A percentile compares a stretch with the other conserved stretches of the same genome.
Evolutionary conservation across 2,888 invertebrate genomes (phyloP).

Genomic region (Abscondita cerata): DNA sequence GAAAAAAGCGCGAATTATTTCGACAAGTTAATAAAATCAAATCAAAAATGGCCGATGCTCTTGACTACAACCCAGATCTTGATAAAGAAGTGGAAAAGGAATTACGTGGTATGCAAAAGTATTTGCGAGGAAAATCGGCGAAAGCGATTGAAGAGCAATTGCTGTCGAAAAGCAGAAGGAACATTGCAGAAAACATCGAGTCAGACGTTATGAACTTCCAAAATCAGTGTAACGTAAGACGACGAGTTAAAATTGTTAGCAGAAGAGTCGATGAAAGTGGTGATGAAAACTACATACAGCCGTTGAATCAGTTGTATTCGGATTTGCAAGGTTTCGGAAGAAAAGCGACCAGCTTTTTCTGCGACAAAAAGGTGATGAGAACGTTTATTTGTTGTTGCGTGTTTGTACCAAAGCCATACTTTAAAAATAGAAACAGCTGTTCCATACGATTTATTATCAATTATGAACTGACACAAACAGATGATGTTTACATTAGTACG

Average conservation of each 20-base stretch:
- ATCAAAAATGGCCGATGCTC: constrained; percentile 59
- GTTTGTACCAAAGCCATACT: background rate
- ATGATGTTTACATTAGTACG: too few relatives aligned
- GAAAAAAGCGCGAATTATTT: constrained; percentile 59
- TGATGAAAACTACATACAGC: constrained; percentile 65
- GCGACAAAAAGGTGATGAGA: constrained; percentile 70
- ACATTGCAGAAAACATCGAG: constrained; percentile 61
- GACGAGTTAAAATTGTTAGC: constrained; percentile 59
- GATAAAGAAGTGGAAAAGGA: constrained; percentile 58
- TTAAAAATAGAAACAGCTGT: constrained; percentile 7
- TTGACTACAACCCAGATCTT: constrained; percentile 58
- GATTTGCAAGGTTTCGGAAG: constrained; percentile 71
- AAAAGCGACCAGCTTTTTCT: constrained; percentile 65
- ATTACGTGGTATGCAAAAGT: constrained; percentile 59
- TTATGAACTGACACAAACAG: background rate
- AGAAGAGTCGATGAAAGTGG: constrained; percentile 57
- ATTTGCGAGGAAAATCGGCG: constrained; percentile 76
- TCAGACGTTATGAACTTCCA: constrained; percentile 49
- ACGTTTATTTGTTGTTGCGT: constrained; percentile 32
- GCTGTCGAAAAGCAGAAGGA: constrained; percentile 64
- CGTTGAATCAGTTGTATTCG: constrained; percentile 66
- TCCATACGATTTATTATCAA: constrained; percentile 10
- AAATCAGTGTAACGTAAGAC: constrained; percentile 42
- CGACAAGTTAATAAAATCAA: constrained; percentile 57
- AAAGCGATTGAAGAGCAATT: constrained; percentile 73